phyloP scores from a whole-genome alignment of 2,888 invertebrate species.

The Sinohyriopsis cumingii region DNA sequence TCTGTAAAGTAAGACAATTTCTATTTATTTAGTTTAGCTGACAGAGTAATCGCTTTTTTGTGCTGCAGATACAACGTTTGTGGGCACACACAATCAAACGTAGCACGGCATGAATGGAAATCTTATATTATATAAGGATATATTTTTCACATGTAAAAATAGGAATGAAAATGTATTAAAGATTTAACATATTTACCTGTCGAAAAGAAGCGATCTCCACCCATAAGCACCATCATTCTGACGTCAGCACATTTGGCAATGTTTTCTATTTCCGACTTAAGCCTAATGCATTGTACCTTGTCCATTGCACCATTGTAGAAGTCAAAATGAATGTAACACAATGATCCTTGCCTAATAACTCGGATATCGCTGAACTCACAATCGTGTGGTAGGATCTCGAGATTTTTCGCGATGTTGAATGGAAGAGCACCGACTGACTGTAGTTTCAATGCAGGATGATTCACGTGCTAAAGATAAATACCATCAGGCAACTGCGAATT shows the following conservation, averaged over 20 bases:
- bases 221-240: constrained; percentile 25
- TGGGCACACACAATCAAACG: too few species aligned
- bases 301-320: constrained; percentile 37
- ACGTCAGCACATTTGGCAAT: constrained; percentile 11
- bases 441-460: constrained; percentile 8
- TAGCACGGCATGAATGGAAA: too few species aligned
- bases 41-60: too few species aligned
- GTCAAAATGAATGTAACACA: constrained; percentile 25
- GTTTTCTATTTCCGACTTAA: constrained; percentile 5
- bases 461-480: neutral
- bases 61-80: too few species aligned
- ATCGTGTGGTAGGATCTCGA: constrained; percentile 5
- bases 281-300: constrained; percentile 14
- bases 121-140: too few species aligned
- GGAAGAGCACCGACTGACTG: constrained; percentile 10
- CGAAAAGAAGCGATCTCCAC: constrained; percentile 27
- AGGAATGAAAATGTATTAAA: too few species aligned
- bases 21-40: too few species aligned
- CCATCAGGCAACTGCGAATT: too few species aligned
- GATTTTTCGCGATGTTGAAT: neutral
- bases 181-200: constrained; percentile 9
- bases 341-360: constrained; percentile 1
- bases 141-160: too few species aligned
- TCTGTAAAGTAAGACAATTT: too few species aligned
- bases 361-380: constrained; percentile 16